These are phyloP conservation scores for Hypothenemus hampei DNA, from an alignment of 1,140 invertebrate genomes.

Conservation along the genomic window DNA sequence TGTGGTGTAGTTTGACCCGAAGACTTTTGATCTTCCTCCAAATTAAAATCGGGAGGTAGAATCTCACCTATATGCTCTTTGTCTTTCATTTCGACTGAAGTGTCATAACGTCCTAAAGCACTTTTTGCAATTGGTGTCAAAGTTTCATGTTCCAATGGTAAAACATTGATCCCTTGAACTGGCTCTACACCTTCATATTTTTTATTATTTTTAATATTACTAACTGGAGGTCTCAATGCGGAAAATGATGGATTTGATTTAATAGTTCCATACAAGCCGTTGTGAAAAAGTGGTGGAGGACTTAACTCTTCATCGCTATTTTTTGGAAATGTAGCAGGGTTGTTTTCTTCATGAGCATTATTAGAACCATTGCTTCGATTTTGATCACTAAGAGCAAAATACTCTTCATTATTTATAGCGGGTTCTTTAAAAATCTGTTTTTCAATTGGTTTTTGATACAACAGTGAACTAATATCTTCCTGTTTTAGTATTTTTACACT, in stretches of 20 bases:
- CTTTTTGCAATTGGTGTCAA: no score
- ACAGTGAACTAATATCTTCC: slow-evolving; percentile 33
- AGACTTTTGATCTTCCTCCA: slow-evolving; percentile 6
- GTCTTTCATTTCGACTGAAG: slow-evolving; percentile 25
- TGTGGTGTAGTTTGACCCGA: neutral
- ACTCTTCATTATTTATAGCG: neutral
- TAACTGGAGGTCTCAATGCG: neutral
- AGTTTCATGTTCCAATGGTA: slow-evolving; percentile 17
- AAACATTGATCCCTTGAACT: slow-evolving; percentile 5
- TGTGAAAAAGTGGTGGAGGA: slow-evolving; percentile 4
- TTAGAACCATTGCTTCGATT: neutral
- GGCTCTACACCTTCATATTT: slow-evolving; percentile 18
- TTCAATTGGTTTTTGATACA: slow-evolving; percentile 16
- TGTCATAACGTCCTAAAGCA: slow-evolving; percentile 36
- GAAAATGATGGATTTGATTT: neutral
- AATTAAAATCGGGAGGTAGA: slow-evolving; percentile 36
- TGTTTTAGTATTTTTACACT: slow-evolving; percentile 33
- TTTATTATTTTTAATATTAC: slow-evolving; percentile 4
- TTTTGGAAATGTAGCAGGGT: neutral
- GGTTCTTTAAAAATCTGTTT: neutral
- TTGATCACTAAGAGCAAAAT: neutral
- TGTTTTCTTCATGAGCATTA: neutral
- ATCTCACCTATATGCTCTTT: slow-evolving; percentile 45
- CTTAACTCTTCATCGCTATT: slow-evolving; percentile 5
- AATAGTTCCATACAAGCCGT: slow-evolving; percentile 7